phyloP scores from a whole-genome alignment of 92 coral and sea anemone species.

The Actinernus sp. region DNA sequence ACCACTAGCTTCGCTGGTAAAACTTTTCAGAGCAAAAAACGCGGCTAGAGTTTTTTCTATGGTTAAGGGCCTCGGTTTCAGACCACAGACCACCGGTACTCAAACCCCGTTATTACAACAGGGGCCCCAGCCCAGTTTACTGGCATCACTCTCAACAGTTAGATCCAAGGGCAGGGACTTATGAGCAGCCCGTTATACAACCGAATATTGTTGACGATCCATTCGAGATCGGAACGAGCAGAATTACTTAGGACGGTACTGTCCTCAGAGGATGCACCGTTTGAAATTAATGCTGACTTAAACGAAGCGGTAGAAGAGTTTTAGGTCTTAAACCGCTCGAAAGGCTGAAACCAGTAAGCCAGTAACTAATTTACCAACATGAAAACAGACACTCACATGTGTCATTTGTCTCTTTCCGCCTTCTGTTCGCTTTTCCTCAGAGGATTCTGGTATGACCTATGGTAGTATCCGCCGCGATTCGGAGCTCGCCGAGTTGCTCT shows the following conservation, averaged over 20 bases:
- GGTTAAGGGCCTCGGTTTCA: neutral
- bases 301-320: too few relatives aligned
- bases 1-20: neutral
- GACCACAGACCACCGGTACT: constrained; percentile 25
- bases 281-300: too few relatives aligned
- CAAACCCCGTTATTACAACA: constrained; percentile 5
- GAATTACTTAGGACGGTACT: neutral
- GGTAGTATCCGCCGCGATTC: too few relatives aligned
- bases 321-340: too few relatives aligned
- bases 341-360: too few relatives aligned
- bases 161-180: constrained; percentile 8
- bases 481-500: too few relatives aligned
- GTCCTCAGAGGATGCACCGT: constrained; percentile 2
- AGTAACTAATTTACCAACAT: too few relatives aligned
- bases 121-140: constrained; percentile 31
- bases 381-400: too few relatives aligned
- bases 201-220: constrained; percentile 11
- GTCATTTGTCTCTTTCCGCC: too few relatives aligned
- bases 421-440: too few relatives aligned
- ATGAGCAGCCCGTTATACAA: constrained; percentile 4
- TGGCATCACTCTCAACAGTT: constrained; percentile 33
- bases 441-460: too few relatives aligned
- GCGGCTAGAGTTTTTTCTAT: constrained; percentile 28
- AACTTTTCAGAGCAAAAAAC: constrained; percentile 19
- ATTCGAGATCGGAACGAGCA: constrained; percentile 10